Base-by-base conservation (phyloP, 1,140 invertebrate species). In the Paracyclopina nana region DNA sequence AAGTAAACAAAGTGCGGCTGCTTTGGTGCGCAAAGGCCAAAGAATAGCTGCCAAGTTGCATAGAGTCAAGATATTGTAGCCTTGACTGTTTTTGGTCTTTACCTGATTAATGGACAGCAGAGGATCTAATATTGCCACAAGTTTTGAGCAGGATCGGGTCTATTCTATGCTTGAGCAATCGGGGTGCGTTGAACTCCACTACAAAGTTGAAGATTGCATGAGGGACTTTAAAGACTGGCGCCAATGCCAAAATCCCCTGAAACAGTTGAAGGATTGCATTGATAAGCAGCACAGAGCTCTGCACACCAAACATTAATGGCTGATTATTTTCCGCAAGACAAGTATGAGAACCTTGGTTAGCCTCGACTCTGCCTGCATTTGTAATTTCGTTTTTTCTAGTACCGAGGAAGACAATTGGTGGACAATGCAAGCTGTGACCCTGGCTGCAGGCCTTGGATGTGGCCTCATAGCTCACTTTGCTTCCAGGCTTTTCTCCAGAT, bases 181-280 rank as follows among this genome's bases (percentile, higher is more conserved):
- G 2, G 45, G 45, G 12, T 48, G 45, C 22, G 12, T 48, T 11
- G 25, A 48, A 12, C 45, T 31, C 3, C 45, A 48, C 27, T 48
- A 48, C 16, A 3, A 48, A 48, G 45, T 48, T 14, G 24, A 48
- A 31, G 22, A 3, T 14, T 48, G 45, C 25, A 48, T 48, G 45
- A 28, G 16, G 14, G 45, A 48, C 5, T 16, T 28, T 8, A 48
- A 48, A 14, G 45, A 48, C 30, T 48, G 45, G 45, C 20, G 45
- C 16, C 25, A 26, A 12, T 48, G 45, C 30, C 45, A 30, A 4
- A 29, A 48, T 24, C 20, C 20, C n/a, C 25, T 48, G 6, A 24
- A 29, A 22, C 25, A 26, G 12, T 48, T 48, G 8, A 26, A 29
- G 25, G n/a, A 22, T 16, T 48, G 45, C 27, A 48, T 48, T 14